Evolutionary conservation across 1,140 invertebrate genomes (phyloP), one percentile per base, ranked within the genome.

Genomic region (Muscidifurax raptorellus): DNA sequence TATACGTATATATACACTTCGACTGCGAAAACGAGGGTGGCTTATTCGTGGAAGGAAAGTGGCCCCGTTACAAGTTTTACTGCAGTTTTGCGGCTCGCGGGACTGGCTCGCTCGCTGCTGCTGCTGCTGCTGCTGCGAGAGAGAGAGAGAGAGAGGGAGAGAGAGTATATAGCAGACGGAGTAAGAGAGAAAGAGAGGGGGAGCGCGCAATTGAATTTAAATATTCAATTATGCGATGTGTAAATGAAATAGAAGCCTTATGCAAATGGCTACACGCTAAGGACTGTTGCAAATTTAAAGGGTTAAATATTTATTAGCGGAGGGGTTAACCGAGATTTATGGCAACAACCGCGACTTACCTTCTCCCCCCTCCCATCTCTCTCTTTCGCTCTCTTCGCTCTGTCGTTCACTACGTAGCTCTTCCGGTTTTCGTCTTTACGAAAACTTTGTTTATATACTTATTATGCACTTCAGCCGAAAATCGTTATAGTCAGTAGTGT

Each of bases 211-310:
- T 94, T 94, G 93, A 94, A 93, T 94, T 94, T 93, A 94, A 94
- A 93, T 93, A 92, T 93, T 93, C 92, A 93, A 94, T 94, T 94
- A 94, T 94, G 93, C 93, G 92, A 93, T 94, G 93, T 94, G 93
- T 94, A 94, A 94, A 94, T 94, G 94, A 94, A 94, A 94, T 94
- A 94, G 93, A 94, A 94, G 93, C 93, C 93, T 93, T 93, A 94
- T 94, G 94, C 93, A 94, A 94, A 94, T 94, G 89, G 90, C 85
- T 91, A 93, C 92, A 92, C 88, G 92, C 90, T 91, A 92, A 92
- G 92, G 92, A 91, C 91, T 92, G 91, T 92, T 92, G 92, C 90
- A 93, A 93, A 93, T 92, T 92, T 93, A 93, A 93, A 93, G 92
- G 92, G 92, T 93, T 93, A 93, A 93, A 93, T 93, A 93, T 93